Conservation (phyloP, 2,888 invertebrate species). For the Apamea epomidion region DNA sequence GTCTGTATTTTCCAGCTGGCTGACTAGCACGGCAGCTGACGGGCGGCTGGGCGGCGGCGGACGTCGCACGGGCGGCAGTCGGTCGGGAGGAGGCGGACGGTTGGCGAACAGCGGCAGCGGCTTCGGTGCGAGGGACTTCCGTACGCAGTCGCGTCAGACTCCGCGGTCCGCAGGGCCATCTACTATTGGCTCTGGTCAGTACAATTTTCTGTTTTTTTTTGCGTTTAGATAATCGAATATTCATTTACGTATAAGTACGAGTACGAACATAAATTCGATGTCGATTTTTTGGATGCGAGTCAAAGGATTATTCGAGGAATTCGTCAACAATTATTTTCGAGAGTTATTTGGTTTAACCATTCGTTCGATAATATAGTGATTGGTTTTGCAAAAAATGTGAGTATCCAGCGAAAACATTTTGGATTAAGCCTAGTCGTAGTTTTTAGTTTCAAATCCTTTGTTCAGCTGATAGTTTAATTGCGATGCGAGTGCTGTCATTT, state of each 20-base stretch:
- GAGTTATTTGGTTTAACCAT: not conserved
- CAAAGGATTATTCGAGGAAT: not conserved
- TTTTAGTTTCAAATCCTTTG: not conserved
- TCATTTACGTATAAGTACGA: not conserved
- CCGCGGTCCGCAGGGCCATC: slow-evolving; percentile 85
- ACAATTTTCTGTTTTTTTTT: not conserved
- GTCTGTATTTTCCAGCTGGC: slow-evolving; percentile 78
- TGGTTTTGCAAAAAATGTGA: not conserved
- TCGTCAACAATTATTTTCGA: not conserved
- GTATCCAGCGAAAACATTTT: not conserved
- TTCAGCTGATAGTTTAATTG: not conserved
- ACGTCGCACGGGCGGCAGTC: slow-evolving; percentile 90
- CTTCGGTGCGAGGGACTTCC: slow-evolving; percentile 88
- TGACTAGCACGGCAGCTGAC: slow-evolving; percentile 92
- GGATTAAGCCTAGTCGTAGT: not conserved
- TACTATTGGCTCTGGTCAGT: slow-evolving; percentile 79
- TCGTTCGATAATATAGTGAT: not conserved
- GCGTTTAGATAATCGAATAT: not conserved
- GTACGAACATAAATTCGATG: not conserved
- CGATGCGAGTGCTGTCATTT: not conserved
- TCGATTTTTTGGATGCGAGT: not conserved
- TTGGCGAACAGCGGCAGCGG: slow-evolving; percentile 76
- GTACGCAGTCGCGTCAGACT: slow-evolving; percentile 83
- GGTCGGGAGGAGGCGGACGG: slow-evolving; percentile 86
- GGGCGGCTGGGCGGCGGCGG: slow-evolving; percentile 92